Evolutionary conservation across 2,888 invertebrate genomes (phyloP).

Genomic region (Synanthedon formicaeformis): DNA sequence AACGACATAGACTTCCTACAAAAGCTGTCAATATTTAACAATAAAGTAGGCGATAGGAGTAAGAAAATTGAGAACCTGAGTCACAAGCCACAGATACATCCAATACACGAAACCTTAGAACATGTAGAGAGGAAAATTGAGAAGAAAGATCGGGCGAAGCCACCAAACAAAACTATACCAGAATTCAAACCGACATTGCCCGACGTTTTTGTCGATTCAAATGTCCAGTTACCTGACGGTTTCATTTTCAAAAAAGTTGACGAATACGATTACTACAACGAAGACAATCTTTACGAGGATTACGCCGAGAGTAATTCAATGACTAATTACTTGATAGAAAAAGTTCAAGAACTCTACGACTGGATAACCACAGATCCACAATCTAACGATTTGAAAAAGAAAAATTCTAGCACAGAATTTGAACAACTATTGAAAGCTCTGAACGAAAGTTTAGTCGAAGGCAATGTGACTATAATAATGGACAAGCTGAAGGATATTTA

Average conservation of each 20-base stretch:
- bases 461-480: constrained; percentile 61
- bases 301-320: constrained; percentile 60
- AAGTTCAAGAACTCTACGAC: constrained; percentile 63
- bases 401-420: constrained; percentile 29
- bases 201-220: constrained; percentile 21
- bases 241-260: constrained; percentile 29
- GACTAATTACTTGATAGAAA: constrained; percentile 61
- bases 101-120: constrained; percentile 37
- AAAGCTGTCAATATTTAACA: constrained; percentile 50
- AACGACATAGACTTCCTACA: constrained; percentile 34
- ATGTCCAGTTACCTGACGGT: constrained; percentile 33
- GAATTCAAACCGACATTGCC: constrained; percentile 50
- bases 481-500: constrained; percentile 64
- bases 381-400: constrained; percentile 18
- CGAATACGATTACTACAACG: constrained; percentile 52
- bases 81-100: constrained; percentile 47
- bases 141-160: constrained; percentile 48
- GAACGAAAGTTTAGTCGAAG: constrained; percentile 62
- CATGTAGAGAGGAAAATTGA: constrained; percentile 48
- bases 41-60: constrained; percentile 28
- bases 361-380: constrained; percentile 56
- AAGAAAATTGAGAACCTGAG: constrained; percentile 18
- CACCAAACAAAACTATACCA: constrained; percentile 23
- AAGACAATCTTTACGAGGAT: constrained; percentile 55
- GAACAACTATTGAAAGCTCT: constrained; percentile 53